Evolutionary conservation across 1,140 invertebrate species (phyloP), one percentile per base, ranked within the genome.

Genomic region (Phymorhynchus buccinoides): DNA sequence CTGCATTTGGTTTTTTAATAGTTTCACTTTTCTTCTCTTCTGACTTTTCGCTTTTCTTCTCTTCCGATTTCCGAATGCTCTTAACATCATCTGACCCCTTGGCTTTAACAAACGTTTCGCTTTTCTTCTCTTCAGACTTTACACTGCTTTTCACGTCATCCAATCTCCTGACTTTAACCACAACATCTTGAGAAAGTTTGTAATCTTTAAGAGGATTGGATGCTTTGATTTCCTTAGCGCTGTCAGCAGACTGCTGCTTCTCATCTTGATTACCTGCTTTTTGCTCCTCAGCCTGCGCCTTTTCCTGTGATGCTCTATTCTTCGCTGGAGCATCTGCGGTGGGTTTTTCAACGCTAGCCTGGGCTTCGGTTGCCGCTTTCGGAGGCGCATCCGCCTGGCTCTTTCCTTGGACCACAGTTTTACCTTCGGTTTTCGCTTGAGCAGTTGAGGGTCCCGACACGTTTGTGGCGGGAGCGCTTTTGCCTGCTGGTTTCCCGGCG

Each of bases 111-210:
- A n/a, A n/a, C n/a, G 32, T 73, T 39, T 73, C 71, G 37, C 32
- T 35, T 35, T 73, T 12, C 37, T 73, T 73, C 18, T 4, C 71
- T 35, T 32, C 32, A 1, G 30, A 32, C 71, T 73, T 35, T 35
- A 1, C 71, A 73, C 37, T 32, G 32, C 37, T 73, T 27, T 73
- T 73, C 71, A 37, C 30, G 32, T 73, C 37, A 18, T 73, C 71
- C 14, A 39, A 32, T 22, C 32, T 73, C 71, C 6, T 73, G 16
- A 73, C 30, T 35, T 73, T 73, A 3, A 73, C 32, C 37, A 73
- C 71, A 73, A 32, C 32, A 39, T 73, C 71, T 35, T 35, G 37
- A 73, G 71, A n/a, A 73, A 73, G 71, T 73, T 73, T 73, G 30
- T 73, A 3, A 22, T 73, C 71, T 37, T 35, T 35, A 16, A 73